Base-by-base conservation (phyloP, 2,113 vertebrate species). In the Sceloporus tristichus region DNA sequence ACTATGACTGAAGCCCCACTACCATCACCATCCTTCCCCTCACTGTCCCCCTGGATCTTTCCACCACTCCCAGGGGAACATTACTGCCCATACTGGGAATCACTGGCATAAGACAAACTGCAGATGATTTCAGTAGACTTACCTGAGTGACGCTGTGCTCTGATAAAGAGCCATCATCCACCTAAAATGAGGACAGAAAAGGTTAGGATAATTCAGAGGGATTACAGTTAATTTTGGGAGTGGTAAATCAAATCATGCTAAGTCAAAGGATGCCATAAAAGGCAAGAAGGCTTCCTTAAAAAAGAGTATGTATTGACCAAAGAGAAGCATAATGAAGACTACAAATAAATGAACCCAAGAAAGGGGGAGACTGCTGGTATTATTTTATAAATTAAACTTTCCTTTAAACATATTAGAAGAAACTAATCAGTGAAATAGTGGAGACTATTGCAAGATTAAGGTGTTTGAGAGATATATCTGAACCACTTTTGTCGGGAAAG, bases 101-200 rank as follows among this genome's bases (percentile, higher is more conserved):
- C 48, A 48, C 48, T 48, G 48, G 38, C 27, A n/a, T 25, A 53
- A 76, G 71, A 23, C 18, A 83, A 82, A 83, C n/a, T 77, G n/a
- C 79, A 82, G 23, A 75, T n/a, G 54, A 48, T 53, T 82, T 21
- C 1, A 40, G 87, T 34, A 79, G 0, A 65, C 85, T 94, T 96
- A 98, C 97, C 97, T 98, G 98, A 76, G 98, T 94, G 87, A 97
- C 92, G 7, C 97, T 98, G 90, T 98, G 97, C 88, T 98, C 96
- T 3, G 97, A 97, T 90, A 98, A 89, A 74, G 97, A 86, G 86
- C 90, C 96, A 42, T 97, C 98, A 76, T 97, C 98, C 16, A 89
- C 95, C 98, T 97, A 95, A 62, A 82, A 76, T 42, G 56, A 18
- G 54, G 34, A 80, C 84, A 88, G 82, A 75, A 83, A 62, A 42